Percentiles rank a stretch among this genome's conserved stretches.
Conservation (phyloP, 1,140 invertebrate genomes). For the Dendroctonus ponderosae region DNA sequence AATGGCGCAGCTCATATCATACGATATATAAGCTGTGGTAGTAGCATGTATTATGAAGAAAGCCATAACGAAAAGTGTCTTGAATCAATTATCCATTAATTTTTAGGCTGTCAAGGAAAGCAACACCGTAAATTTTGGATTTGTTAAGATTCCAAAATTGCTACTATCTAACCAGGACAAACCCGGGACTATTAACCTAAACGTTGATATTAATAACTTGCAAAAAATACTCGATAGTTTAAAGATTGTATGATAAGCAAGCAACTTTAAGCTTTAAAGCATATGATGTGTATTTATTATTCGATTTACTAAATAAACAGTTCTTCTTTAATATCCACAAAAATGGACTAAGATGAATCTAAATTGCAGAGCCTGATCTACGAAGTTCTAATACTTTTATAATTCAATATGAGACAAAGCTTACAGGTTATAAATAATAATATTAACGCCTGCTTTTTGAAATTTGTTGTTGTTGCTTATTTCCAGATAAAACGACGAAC, state of each 20-base stretch:
- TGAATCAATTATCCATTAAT: constrained; percentile 15
- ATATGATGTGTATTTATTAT: too few species aligned
- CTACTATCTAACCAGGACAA: constrained; percentile 37
- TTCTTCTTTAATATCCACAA: too few species aligned
- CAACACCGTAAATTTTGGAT: constrained; percentile 45
- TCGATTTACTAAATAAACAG: too few species aligned
- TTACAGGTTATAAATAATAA: too few species aligned
- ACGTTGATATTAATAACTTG: constrained; percentile 4
- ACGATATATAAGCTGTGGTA: not conserved
- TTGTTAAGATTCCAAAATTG: constrained; percentile 44
- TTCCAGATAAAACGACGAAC: constrained; percentile 91
- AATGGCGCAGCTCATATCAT: constrained; percentile 10
- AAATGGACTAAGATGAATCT: too few species aligned
- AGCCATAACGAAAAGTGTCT: not conserved
- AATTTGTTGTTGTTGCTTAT: constrained; percentile 61
- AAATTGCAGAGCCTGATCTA: too few species aligned
- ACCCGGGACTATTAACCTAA: constrained; percentile 13
- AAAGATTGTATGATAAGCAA: too few species aligned
- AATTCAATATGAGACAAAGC: too few species aligned
- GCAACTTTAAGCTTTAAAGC: too few species aligned
- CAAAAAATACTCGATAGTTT: too few species aligned
- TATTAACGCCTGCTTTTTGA: constrained; percentile 45
- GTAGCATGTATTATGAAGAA: not conserved
- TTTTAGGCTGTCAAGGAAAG: constrained; percentile 47
- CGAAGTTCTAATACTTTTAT: too few species aligned